These are phyloP conservation scores for Pogonus chalceus DNA, from an alignment of 1,140 invertebrate genomes.

Conservation along the genomic window DNA sequence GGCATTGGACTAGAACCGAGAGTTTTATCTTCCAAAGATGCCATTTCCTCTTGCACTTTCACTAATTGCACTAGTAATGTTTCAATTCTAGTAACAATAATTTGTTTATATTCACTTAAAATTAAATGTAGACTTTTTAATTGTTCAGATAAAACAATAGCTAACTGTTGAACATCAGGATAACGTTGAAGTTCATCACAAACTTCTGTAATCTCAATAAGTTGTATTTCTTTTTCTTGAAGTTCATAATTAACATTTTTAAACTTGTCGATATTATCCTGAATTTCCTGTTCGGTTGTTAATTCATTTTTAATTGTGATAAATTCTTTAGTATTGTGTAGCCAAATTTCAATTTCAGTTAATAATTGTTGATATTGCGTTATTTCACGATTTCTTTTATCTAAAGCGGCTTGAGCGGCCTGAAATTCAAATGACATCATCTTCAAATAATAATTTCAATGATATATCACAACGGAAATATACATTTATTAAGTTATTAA, in stretches of 20 bases:
- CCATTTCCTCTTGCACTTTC: conserved; percentile 25
- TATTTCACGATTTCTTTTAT: conserved; percentile 46
- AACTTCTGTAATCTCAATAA: conserved; percentile 45
- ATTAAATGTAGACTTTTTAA: conserved; percentile 42
- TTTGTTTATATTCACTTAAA: conserved; percentile 43
- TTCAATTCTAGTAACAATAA: conserved; percentile 45
- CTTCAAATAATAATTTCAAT: too few relatives aligned
- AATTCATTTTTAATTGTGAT: conserved; percentile 22
- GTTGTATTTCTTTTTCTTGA: conserved; percentile 42
- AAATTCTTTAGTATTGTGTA: conserved; percentile 32
- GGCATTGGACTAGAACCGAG: conserved; percentile 51
- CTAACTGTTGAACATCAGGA: conserved; percentile 37
- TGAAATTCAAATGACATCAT: conserved; percentile 23
- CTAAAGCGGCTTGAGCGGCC: conserved; percentile 42
- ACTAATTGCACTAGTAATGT: conserved; percentile 34
- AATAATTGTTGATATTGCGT: conserved; percentile 48
- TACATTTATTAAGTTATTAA: too few relatives aligned
- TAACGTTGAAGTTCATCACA: conserved; percentile 41
- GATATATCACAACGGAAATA: too few relatives aligned
- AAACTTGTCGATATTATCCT: conserved; percentile 38
- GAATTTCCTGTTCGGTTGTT: conserved; percentile 34
- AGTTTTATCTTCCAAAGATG: conserved; percentile 44
- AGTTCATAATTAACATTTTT: conserved; percentile 45
- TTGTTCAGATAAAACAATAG: conserved; percentile 44
- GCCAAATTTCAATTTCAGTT: conserved; percentile 52